phyloP scores from a whole-genome alignment of 1,140 invertebrate genomes.

The Magallana gigas region DNA sequence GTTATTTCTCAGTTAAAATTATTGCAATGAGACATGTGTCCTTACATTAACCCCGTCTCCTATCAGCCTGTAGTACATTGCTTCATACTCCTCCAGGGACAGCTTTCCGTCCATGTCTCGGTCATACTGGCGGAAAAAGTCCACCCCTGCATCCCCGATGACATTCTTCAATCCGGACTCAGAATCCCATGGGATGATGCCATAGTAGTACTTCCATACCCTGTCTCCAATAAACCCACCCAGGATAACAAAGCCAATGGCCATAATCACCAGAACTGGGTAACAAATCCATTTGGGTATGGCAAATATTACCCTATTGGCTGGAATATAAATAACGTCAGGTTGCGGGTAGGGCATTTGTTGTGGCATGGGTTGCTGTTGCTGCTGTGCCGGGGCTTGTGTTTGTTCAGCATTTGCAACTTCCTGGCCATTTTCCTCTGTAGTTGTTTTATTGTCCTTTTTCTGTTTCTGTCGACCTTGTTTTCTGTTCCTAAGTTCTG shows the following conservation, averaged over 20 bases:
- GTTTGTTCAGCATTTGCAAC: not conserved
- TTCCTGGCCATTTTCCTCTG: not conserved
- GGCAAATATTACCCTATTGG: slow-evolving; percentile 56
- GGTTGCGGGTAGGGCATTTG: slow-evolving; percentile 3
- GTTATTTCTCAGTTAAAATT: too few species aligned
- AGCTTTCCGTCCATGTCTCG: slow-evolving; percentile 67
- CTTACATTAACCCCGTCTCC: slow-evolving; percentile 58
- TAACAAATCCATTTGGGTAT: slow-evolving; percentile 55
- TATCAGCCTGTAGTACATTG: slow-evolving; percentile 63
- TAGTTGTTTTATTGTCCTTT: not conserved
- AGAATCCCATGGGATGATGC: not conserved
- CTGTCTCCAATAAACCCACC: slow-evolving; percentile 55
- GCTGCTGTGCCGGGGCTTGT: not conserved
- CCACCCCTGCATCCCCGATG: slow-evolving; percentile 67
- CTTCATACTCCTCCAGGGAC: slow-evolving; percentile 71
- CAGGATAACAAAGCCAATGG: slow-evolving; percentile 42
- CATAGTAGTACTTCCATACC: slow-evolving; percentile 45
- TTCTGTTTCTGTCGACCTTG: slow-evolving; percentile 13
- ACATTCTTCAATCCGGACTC: slow-evolving; percentile 40
- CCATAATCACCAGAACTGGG: slow-evolving; percentile 35
- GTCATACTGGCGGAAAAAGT: slow-evolving; percentile 68
- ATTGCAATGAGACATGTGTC: not conserved
- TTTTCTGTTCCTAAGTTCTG: slow-evolving; percentile 39
- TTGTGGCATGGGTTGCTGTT: slow-evolving; percentile 38
- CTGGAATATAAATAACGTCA: slow-evolving; percentile 52